Base-by-base conservation (phyloP, 2,888 invertebrate genomes). In the Drosophila incognita region DNA sequence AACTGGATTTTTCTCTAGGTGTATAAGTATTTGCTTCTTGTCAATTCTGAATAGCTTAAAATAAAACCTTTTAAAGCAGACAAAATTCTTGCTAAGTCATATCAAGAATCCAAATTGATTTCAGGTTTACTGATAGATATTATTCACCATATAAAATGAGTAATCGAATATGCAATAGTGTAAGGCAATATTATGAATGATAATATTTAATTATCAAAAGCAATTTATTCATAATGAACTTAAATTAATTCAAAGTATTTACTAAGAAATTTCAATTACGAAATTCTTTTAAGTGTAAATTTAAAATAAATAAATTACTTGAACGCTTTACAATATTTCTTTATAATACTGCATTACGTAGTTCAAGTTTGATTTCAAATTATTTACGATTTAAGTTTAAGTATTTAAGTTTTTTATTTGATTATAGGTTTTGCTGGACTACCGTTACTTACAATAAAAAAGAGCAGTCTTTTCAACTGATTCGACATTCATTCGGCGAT, bases 401-500 rank as follows among this genome's bases (percentile, higher is more conserved):
- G 11, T 36, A 36, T 36, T 31, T 1, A 15, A 36, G 27, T 27
- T 1, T 5, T 49, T 49, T 5, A 27, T 49, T 18, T 1, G 10
- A 4, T 24, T 27, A 18, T 0, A 18, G 18, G 4, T 15, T 24
- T 0, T 24, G 48, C 24, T 48, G 4, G 15, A 15, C 4, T 49
- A 18, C 49, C 49, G 49, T 49, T 85, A 85, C 93, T 93, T 81
- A 93, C 93, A 92, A 93, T 92, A 91, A 92, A 92, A 92, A 93
- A 82, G 81, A 93, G 90, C 92, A 93, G 92, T 90, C 92, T 92
- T 85, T 87, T 83, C 90, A 93, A 92, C 92, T 93, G 93, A 93
- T 93, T 92, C 92, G 92, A 92, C 92, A 92, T 92, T 92, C 92
- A 92, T 92, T 92, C 92, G 92, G 89, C 91, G 90, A 87, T 91